A percentile compares a stretch with the other conserved stretches of the same genome.
phyloP scores from a whole-genome alignment of 2,888 invertebrate species.

The Epinotia bilunana region DNA sequence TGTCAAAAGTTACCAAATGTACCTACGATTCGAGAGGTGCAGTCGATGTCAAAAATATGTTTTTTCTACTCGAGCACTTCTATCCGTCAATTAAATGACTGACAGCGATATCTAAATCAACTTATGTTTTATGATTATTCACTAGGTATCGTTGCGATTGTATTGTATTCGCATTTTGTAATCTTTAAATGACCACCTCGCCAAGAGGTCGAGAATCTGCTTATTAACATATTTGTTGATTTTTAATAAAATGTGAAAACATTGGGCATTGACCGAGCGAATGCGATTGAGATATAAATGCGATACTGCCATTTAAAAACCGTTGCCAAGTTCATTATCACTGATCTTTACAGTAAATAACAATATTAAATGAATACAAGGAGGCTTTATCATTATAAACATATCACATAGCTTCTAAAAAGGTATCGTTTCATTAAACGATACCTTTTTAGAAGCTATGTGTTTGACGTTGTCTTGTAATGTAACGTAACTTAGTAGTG shows the following conservation, averaged over 20 bases:
- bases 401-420: too few relatives aligned
- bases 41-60: too few relatives aligned
- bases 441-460: background rate
- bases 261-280: conserved; percentile 27
- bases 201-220: background rate
- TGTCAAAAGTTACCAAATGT: too few relatives aligned
- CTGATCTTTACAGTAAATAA: conserved; percentile 14
- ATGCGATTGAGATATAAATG: conserved; percentile 38
- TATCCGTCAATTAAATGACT: too few relatives aligned
- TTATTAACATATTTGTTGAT: conserved; percentile 22
- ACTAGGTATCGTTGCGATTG: background rate
- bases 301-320: conserved; percentile 22
- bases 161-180: background rate
- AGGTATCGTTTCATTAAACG: too few relatives aligned
- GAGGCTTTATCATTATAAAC: too few relatives aligned
- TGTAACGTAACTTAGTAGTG: too few relatives aligned
- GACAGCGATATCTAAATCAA: too few relatives aligned
- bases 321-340: conserved; percentile 31
- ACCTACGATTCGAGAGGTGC: too few relatives aligned
- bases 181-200: background rate
- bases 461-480: too few relatives aligned
- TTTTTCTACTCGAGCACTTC: too few relatives aligned
- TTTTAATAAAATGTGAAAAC: conserved; percentile 38
- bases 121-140: background rate
- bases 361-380: conserved; percentile 13